These are phyloP conservation scores for Automeris io DNA, from an alignment of 2,888 invertebrate genomes.

Conservation along the genomic window DNA sequence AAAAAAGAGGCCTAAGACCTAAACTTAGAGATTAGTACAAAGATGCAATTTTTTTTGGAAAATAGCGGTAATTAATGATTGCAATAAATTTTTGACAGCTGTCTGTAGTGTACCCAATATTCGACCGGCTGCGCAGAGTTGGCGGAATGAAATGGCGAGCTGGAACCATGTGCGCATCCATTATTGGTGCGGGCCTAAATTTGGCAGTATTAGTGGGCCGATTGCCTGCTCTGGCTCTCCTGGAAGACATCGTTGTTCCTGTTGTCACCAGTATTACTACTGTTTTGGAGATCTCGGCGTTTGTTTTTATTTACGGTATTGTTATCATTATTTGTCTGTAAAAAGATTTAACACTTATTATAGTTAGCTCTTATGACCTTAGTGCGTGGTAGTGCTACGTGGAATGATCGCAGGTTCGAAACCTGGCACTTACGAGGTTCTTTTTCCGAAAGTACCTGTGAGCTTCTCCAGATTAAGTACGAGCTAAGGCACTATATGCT, in stretches of 20 bases:
- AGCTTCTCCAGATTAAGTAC: no score
- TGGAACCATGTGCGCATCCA: slow-evolving; percentile 29
- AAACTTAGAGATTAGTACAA: no score
- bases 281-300: slow-evolving; percentile 43
- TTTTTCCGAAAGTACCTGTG: no score
- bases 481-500: no score
- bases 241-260: slow-evolving; percentile 48
- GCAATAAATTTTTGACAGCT: slow-evolving; percentile 28
- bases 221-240: slow-evolving; percentile 27
- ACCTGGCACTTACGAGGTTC: no score
- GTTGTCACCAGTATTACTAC: slow-evolving; percentile 39
- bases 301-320: slow-evolving; percentile 57
- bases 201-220: slow-evolving; percentile 33
- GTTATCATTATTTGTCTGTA: neutral
- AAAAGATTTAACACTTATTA: no score
- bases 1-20: no score
- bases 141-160: slow-evolving; percentile 48
- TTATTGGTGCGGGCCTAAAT: slow-evolving; percentile 30
- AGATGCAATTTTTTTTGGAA: no score
- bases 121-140: slow-evolving; percentile 44
- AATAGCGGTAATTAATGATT: no score
- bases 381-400: no score
- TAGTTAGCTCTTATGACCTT: no score
- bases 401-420: no score
- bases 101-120: slow-evolving; percentile 45